Evolutionary conservation across 2,797 vertebrate species (phyloP).

Genomic region (Myotis pilosus): DNA sequence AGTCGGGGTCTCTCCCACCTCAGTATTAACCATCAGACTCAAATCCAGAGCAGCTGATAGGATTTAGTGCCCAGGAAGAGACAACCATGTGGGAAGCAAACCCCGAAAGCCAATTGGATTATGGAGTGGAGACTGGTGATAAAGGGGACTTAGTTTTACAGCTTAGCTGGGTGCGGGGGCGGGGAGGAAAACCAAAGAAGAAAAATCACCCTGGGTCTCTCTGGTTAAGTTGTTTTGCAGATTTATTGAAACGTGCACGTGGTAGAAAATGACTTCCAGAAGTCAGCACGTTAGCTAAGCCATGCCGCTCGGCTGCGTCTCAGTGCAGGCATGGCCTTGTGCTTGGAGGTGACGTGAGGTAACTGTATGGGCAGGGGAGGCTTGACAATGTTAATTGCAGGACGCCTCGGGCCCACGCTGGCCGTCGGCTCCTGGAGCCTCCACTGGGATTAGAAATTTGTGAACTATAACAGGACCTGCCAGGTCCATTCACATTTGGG

Average conservation of each 20-base stretch:
- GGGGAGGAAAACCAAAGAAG: slow-evolving; percentile 50
- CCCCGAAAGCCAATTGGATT: slow-evolving; percentile 63
- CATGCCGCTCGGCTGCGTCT: slow-evolving; percentile 60
- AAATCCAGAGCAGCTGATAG: slow-evolving; percentile 67
- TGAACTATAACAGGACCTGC: slow-evolving; percentile 38
- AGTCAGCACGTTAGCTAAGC: slow-evolving; percentile 71
- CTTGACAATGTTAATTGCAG: slow-evolving; percentile 62
- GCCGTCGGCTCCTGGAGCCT: background rate
- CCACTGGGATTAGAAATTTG: background rate
- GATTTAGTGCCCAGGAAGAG: slow-evolving; percentile 66
- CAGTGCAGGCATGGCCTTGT: slow-evolving; percentile 60
- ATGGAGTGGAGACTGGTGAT: slow-evolving; percentile 68
- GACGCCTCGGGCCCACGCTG: slow-evolving; percentile 41
- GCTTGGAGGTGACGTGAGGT: slow-evolving; percentile 74
- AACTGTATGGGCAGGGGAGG: slow-evolving; percentile 55
- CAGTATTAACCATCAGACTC: slow-evolving; percentile 29
- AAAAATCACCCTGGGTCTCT: slow-evolving; percentile 67
- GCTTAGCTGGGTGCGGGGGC: background rate
- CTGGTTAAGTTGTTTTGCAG: slow-evolving; percentile 80
- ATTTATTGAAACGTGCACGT: slow-evolving; percentile 76
- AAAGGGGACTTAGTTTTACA: slow-evolving; percentile 69
- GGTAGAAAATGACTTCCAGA: slow-evolving; percentile 84
- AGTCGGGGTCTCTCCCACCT: slow-evolving; percentile 29
- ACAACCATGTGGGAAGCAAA: slow-evolving; percentile 56
- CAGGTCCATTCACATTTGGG: background rate